phyloP scores from a whole-genome alignment of 2,888 invertebrate species.

The Syrphus vitripennis region DNA sequence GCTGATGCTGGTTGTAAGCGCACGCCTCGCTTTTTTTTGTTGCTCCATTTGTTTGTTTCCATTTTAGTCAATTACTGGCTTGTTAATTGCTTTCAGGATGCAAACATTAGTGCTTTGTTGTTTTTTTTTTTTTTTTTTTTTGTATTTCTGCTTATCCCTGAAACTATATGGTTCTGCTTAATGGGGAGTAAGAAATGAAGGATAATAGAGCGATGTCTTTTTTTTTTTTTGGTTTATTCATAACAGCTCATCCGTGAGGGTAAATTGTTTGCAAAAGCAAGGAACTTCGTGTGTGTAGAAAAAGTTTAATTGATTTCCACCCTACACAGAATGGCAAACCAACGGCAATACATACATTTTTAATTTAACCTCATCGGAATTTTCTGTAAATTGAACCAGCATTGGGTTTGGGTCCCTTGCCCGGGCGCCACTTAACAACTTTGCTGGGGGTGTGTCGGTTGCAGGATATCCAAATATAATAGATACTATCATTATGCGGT shows the following conservation, averaged over 20 bases:
- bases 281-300: neutral
- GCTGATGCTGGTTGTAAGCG: slow-evolving; percentile 41
- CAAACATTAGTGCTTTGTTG: slow-evolving; percentile 56
- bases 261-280: slow-evolving; percentile 4
- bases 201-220: slow-evolving; percentile 55
- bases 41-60: slow-evolving; percentile 75
- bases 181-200: slow-evolving; percentile 54
- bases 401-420: neutral
- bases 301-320: slow-evolving; percentile 66
- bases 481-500: slow-evolving; percentile 24
- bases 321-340: slow-evolving; percentile 15
- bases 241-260: slow-evolving; percentile 43
- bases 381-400: neutral
- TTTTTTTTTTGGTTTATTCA: slow-evolving; percentile 57
- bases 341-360: slow-evolving; percentile 13
- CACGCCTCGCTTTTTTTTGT: slow-evolving; percentile 39
- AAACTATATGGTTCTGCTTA: slow-evolving; percentile 41
- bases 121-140: neutral
- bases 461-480: slow-evolving; percentile 7
- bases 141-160: slow-evolving; percentile 4
- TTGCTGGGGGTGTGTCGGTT: neutral
- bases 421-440: slow-evolving; percentile 1
- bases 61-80: slow-evolving; percentile 79
- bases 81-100: slow-evolving; percentile 77
- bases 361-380: slow-evolving; percentile 17